Conservation (phyloP, 2,113 vertebrate species). For the Nyctibius bracteatus region DNA sequence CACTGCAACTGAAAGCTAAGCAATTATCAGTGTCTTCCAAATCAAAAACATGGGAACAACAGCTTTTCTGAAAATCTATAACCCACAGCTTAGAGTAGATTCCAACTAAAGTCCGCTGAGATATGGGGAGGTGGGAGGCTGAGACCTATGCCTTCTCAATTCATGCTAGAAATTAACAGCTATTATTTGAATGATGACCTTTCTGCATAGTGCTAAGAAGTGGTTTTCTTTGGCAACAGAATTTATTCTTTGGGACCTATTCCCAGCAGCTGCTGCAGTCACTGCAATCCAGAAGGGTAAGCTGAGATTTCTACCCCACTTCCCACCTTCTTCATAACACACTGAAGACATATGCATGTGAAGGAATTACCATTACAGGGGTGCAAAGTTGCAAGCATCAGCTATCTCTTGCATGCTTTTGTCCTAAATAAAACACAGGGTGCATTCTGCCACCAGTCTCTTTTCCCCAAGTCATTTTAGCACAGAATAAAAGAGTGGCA, state of each 20-base stretch:
- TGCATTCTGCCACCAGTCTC: background rate
- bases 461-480: background rate
- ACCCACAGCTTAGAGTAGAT: background rate
- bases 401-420: background rate
- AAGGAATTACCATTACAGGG: background rate
- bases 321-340: background rate
- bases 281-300: background rate
- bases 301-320: background rate
- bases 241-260: background rate
- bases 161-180: background rate
- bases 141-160: background rate
- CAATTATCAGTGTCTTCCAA: background rate
- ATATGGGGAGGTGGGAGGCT: background rate
- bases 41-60: background rate
- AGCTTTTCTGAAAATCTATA: slow-evolving; percentile 1
- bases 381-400: background rate
- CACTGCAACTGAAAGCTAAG: background rate
- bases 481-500: background rate
- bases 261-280: background rate
- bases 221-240: background rate
- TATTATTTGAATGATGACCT: background rate
- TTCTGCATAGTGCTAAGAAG: background rate
- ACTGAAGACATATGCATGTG: background rate
- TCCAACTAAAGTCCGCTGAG: background rate
- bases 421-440: background rate